Conservation (phyloP, 2,113 vertebrate species). For the Bambusicola thoracicus region DNA sequence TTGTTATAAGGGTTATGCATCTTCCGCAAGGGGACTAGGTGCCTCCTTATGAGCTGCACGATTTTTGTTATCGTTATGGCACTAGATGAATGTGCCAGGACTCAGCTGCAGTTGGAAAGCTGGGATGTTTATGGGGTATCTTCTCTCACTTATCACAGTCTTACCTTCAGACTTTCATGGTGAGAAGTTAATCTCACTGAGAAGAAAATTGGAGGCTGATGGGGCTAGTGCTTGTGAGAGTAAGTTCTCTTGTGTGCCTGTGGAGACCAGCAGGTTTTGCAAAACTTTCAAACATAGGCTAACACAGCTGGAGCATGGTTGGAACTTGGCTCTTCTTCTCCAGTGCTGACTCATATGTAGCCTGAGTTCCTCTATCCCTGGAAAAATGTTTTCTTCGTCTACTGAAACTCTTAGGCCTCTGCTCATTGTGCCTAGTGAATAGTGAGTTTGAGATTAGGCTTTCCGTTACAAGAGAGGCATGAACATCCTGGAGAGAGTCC, state of each 20-base stretch:
- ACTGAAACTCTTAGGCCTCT: not conserved
- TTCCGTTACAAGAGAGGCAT: not conserved
- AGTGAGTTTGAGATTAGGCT: not conserved
- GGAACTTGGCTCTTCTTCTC: not conserved
- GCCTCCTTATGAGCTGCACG: not conserved
- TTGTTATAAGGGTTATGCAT: not conserved
- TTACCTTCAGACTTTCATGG: not conserved
- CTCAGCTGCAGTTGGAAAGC: not conserved
- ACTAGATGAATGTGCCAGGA: not conserved
- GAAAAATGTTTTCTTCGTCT: not conserved
- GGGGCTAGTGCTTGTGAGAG: not conserved
- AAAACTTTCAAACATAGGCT: not conserved
- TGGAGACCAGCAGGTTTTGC: not conserved
- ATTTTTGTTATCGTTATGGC: not conserved
- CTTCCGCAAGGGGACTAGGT: accelerated
- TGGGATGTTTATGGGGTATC: not conserved
- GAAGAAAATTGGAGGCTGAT: not conserved
- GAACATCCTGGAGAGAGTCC: not conserved
- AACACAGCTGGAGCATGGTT: not conserved
- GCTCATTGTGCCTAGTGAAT: not conserved
- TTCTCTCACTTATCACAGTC: not conserved
- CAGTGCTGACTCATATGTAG: not conserved
- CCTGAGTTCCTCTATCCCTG: not conserved
- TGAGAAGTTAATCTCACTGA: not conserved
- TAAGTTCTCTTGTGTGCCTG: accelerated